Percentiles rank a stretch among this genome's conserved stretches.
Evolutionary conservation across 2,113 vertebrate species (phyloP).

Genomic region (Salvelinus namaycush): DNA sequence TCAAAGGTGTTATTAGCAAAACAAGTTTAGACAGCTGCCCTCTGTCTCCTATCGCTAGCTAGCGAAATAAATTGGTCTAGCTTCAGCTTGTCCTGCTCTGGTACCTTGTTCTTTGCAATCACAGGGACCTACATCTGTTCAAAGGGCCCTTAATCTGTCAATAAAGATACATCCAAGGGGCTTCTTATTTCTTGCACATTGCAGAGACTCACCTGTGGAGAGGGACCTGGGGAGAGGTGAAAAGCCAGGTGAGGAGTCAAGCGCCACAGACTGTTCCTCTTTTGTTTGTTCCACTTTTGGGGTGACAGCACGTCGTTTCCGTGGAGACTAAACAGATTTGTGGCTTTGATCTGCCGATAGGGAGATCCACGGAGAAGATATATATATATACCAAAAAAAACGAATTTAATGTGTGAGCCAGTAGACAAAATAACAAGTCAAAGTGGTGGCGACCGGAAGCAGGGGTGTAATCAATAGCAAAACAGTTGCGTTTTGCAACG

Average conservation of each 20-base stretch:
- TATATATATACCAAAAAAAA: too few species aligned
- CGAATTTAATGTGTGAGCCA: too few species aligned
- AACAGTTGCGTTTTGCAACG: too few species aligned
- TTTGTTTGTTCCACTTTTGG: conserved; percentile 11
- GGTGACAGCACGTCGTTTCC: conserved; percentile 31
- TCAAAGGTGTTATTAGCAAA: too few species aligned
- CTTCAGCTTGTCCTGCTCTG: neutral
- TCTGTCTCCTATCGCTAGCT: neutral
- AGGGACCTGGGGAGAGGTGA: conserved; percentile 46
- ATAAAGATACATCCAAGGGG: neutral
- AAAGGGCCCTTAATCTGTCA: too few species aligned
- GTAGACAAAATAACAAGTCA: too few species aligned
- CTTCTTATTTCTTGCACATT: neutral
- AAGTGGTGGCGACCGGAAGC: too few species aligned
- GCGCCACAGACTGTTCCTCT: conserved; percentile 5
- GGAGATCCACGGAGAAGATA: too few species aligned
- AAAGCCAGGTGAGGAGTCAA: conserved; percentile 7
- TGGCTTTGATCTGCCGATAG: conserved; percentile 34
- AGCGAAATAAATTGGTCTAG: neutral
- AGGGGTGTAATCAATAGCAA: too few species aligned
- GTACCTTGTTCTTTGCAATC: too few species aligned
- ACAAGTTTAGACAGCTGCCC: too few species aligned
- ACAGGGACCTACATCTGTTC: too few species aligned
- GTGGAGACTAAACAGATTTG: conserved; percentile 26
- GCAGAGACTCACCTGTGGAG: conserved; percentile 47